Evolutionary conservation across 1,140 invertebrate genomes (phyloP).

Genomic region (Drosophila oshimai): DNA sequence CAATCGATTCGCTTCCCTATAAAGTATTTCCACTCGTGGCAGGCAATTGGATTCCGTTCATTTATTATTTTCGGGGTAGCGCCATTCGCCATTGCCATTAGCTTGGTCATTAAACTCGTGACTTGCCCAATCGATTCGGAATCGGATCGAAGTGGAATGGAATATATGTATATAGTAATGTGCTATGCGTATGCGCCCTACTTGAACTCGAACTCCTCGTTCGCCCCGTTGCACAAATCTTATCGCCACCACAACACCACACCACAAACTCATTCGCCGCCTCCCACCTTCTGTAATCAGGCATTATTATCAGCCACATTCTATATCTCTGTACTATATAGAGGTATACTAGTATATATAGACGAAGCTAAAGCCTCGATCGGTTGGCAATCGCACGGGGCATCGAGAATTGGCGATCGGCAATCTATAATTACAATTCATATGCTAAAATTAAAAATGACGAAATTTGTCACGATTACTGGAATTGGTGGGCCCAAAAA

Average conservation of each 20-base stretch:
- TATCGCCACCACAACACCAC: conserved; percentile 43
- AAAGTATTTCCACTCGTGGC: conserved; percentile 5
- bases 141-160: conserved; percentile 16
- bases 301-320: conserved; percentile 41
- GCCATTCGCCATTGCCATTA: conserved; percentile 11
- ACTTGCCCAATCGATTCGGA: conserved; percentile 5
- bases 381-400: conserved; percentile 20
- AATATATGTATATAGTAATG: conserved; percentile 4
- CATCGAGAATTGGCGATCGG: conserved; percentile 19
- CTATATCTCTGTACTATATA: background rate
- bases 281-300: conserved; percentile 47
- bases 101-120: conserved; percentile 52
- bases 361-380: background rate
- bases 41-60: background rate
- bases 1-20: conserved; percentile 2
- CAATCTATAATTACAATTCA: conserved; percentile 73
- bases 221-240: conserved; percentile 69
- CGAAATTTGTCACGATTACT: conserved; percentile 43
- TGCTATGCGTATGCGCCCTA: conserved; percentile 19
- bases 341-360: conserved; percentile 5
- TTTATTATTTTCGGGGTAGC: conserved; percentile 36
- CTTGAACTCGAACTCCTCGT: conserved; percentile 73
- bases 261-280: conserved; percentile 8
- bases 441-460: conserved; percentile 76
- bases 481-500: background rate